Percentiles rank a stretch among this genome's conserved stretches.
Evolutionary conservation across 2,113 vertebrate genomes (phyloP).

Genomic region (Blennius ocellaris): DNA sequence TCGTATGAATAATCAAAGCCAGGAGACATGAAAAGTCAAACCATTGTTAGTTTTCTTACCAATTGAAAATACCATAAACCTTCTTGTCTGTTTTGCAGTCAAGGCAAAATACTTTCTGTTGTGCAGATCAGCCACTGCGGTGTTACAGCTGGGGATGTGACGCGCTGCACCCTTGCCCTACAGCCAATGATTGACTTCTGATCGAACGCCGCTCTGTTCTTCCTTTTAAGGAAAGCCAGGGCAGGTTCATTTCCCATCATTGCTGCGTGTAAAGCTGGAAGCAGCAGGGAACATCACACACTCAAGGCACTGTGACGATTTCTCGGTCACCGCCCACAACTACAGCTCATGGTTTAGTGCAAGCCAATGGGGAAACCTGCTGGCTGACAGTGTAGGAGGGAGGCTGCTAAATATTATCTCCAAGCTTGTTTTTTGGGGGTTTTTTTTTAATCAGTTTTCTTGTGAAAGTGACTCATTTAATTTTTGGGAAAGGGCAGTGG

Average conservation of each 20-base stretch:
- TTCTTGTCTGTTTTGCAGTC: conserved; percentile 7
- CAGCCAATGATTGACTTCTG: conserved; percentile 53
- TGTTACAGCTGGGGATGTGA: conserved; percentile 45
- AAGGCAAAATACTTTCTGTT: background rate
- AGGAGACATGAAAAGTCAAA: too few relatives aligned
- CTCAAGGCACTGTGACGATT: conserved; percentile 64
- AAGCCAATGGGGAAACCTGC: conserved; percentile 63
- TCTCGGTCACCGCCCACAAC: conserved; percentile 64
- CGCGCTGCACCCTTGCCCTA: conserved; percentile 23
- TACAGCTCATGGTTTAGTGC: conserved; percentile 52
- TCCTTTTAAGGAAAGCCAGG: conserved; percentile 76
- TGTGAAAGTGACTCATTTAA: conserved; percentile 71
- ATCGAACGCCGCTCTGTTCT: conserved; percentile 34
- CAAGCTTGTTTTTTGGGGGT: conserved; percentile 50
- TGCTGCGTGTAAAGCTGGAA: conserved; percentile 68
- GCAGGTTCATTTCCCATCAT: conserved; percentile 73
- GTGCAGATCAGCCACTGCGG: conserved; percentile 28
- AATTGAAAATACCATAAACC: background rate
- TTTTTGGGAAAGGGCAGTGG: conserved; percentile 59
- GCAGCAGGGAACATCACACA: conserved; percentile 46
- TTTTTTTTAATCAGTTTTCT: conserved; percentile 31
- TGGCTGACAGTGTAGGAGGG: conserved; percentile 28
- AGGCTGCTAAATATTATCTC: conserved; percentile 34
- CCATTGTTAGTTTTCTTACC: background rate
- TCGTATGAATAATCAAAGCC: too few relatives aligned